These are phyloP conservation scores for Loriculus beryllinus DNA, from an alignment of 2,797 vertebrate genomes.

Conservation along the genomic window DNA sequence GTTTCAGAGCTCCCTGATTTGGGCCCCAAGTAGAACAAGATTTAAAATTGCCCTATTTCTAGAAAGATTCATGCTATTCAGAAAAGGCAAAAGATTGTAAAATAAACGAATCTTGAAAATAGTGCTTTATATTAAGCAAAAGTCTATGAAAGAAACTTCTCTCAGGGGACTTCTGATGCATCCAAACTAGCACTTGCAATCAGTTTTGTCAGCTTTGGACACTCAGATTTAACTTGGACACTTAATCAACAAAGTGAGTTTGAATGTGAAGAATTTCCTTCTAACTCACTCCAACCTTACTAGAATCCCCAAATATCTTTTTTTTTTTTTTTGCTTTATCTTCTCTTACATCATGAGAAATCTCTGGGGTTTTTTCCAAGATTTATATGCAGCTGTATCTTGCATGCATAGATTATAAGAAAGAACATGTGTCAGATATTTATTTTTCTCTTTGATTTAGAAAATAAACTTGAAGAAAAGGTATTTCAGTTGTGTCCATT, in stretches of 20 bases:
- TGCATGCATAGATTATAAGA: rapidly evolving
- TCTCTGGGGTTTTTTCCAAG: neutral
- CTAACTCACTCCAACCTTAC: neutral
- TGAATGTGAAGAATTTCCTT: neutral
- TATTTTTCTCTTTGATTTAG: neutral
- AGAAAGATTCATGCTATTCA: neutral
- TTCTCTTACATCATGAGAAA: neutral
- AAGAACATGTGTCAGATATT: neutral
- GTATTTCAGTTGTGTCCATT: neutral
- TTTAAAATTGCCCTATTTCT: neutral
- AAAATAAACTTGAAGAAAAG: neutral
- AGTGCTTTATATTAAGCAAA: neutral
- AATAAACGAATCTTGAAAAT: neutral
- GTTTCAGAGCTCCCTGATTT: neutral
- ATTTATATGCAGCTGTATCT: neutral
- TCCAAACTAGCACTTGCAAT: neutral
- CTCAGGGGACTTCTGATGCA: neutral
- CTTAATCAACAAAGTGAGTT: neutral
- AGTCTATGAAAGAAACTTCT: neutral
- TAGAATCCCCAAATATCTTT: neutral
- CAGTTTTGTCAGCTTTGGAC: rapidly evolving
- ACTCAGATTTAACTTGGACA: neutral
- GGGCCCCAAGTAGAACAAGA: neutral
- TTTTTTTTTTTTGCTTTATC: neutral
- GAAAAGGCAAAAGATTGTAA: neutral